A percentile compares a stretch with the other conserved stretches of the same genome.
phyloP scores from a whole-genome alignment of 2,113 vertebrate genomes.

The Xenus cinereus region DNA sequence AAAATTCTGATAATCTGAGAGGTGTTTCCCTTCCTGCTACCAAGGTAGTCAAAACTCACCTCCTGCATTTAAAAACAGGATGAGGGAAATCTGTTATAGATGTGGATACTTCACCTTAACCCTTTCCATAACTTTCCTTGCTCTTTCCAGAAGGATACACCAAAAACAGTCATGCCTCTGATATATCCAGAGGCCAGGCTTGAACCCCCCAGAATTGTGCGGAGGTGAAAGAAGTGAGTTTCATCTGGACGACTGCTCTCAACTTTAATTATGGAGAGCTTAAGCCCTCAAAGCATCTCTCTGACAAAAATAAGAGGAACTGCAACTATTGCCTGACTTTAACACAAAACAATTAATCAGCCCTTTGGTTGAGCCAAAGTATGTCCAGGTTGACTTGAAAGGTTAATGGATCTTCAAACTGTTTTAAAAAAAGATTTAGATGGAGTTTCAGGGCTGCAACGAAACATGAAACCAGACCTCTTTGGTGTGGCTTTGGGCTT shows the following conservation, averaged over 20 bases:
- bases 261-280: not conserved
- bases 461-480: slow-evolving; percentile 35
- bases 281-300: not conserved
- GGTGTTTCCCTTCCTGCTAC: not conserved
- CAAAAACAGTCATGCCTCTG: not conserved
- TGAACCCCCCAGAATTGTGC: not conserved
- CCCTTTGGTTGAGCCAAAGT: not conserved
- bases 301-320: not conserved
- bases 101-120: not conserved
- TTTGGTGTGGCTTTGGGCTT: slow-evolving; percentile 54
- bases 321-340: not conserved
- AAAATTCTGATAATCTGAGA: not conserved
- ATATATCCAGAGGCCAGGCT: not conserved
- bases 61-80: not conserved
- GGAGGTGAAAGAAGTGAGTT: not conserved
- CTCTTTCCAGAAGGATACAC: not conserved
- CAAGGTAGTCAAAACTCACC: not conserved
- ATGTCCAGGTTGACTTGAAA: slow-evolving; percentile 44
- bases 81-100: not conserved
- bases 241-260: not conserved
- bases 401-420: slow-evolving; percentile 32
- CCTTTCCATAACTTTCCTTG: not conserved
- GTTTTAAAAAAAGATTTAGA: not conserved
- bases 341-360: not conserved
- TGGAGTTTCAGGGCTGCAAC: not conserved